Conservation (phyloP, 2,797 vertebrate genomes). For the Cryptoprocta ferox region DNA sequence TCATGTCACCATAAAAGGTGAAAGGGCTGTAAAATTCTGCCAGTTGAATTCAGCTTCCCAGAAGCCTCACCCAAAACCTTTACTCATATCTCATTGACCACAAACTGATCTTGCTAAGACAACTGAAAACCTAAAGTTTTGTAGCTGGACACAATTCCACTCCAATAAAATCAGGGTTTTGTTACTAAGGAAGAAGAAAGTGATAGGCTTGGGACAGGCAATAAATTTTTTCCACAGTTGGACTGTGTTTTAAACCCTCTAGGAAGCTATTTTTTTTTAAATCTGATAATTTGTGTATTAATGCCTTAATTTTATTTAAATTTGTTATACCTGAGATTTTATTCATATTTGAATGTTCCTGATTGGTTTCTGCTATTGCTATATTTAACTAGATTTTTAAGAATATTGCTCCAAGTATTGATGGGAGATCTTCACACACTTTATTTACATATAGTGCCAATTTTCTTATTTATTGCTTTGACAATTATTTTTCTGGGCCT, state of each 20-base stretch:
- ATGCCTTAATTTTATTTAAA: background rate
- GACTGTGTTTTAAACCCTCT: accelerated
- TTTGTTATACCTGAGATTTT: conserved; percentile 4
- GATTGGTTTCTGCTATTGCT: background rate
- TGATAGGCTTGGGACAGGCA: background rate
- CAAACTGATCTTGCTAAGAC: background rate
- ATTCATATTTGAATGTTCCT: conserved; percentile 6
- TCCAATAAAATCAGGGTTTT: background rate
- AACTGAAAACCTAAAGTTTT: background rate
- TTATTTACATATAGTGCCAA: background rate
- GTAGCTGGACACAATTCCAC: background rate
- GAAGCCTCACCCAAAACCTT: background rate
- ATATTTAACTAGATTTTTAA: conserved; percentile 31
- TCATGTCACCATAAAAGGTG: background rate
- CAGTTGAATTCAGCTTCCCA: background rate
- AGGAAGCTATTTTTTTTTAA: background rate
- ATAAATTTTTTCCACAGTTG: background rate
- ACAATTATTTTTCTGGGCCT: conserved; percentile 26
- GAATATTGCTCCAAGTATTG: background rate
- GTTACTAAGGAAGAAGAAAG: background rate
- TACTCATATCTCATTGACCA: background rate
- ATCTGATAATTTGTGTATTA: background rate
- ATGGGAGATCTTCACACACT: background rate
- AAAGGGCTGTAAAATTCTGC: background rate
- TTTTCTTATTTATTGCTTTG: conserved; percentile 38